These are phyloP conservation scores for Zosterops pallidus DNA, from an alignment of 2,113 vertebrate genomes.

Conservation along the genomic window DNA sequence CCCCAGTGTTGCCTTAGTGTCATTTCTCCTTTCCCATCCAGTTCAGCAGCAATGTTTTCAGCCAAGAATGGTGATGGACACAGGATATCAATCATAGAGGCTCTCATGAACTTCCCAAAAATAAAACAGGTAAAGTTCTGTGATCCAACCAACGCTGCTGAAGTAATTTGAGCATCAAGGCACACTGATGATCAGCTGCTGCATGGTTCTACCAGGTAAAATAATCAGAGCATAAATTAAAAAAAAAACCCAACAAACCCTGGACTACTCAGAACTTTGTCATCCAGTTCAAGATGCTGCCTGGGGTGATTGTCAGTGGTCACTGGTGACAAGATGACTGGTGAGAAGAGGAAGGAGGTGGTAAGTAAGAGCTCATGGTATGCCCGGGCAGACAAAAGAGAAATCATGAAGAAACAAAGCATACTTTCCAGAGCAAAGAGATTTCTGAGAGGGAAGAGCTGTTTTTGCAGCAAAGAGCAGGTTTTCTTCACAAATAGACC, in stretches of 20 bases:
- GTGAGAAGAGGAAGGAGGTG: not conserved
- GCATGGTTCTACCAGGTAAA: not conserved
- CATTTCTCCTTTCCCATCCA: conserved; percentile 20
- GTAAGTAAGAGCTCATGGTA: not conserved
- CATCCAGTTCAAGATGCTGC: not conserved
- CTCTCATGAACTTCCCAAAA: not conserved
- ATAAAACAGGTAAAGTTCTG: not conserved
- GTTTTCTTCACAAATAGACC: not conserved
- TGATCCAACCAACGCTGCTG: not conserved
- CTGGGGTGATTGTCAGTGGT: not conserved
- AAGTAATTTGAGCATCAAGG: not conserved
- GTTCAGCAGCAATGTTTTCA: not conserved
- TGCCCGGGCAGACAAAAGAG: not conserved
- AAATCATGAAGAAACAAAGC: not conserved
- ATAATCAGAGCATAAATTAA: not conserved
- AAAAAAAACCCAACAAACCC: not conserved
- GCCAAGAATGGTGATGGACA: not conserved
- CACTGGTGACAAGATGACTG: not conserved
- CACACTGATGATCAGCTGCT: not conserved
- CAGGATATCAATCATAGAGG: not conserved
- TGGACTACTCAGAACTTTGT: not conserved
- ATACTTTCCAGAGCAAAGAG: not conserved
- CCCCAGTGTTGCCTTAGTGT: not conserved
- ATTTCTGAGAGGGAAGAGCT: not conserved
- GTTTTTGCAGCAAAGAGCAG: not conserved